phyloP scores from a whole-genome alignment of 2,113 vertebrate genomes.

The Antigone vipio region DNA sequence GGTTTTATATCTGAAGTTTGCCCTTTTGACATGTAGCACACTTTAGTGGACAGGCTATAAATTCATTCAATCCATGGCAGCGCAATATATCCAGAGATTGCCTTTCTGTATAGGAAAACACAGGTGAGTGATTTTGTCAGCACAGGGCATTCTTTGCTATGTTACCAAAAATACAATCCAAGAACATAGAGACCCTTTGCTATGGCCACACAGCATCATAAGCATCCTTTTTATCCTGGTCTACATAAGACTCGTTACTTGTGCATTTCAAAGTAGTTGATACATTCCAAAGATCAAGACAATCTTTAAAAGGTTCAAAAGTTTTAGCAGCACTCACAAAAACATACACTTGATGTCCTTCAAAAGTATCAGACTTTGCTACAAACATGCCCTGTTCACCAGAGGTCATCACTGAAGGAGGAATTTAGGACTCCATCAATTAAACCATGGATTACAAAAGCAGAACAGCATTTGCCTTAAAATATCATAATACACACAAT shows the following conservation, averaged over 20 bases:
- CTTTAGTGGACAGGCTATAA: not conserved
- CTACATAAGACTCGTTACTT: not conserved
- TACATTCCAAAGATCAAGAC: not conserved
- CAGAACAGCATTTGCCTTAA: not conserved
- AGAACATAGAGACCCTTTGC: not conserved
- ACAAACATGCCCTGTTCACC: not conserved
- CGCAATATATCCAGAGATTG: not conserved
- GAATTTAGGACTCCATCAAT: not conserved
- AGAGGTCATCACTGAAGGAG: not conserved
- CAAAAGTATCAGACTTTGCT: not conserved
- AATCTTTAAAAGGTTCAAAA: not conserved
- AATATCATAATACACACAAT: not conserved
- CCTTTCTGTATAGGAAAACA: not conserved
- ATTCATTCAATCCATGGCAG: not conserved
- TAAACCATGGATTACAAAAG: not conserved
- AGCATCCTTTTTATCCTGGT: not conserved
- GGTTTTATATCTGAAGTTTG: not conserved
- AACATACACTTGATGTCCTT: not conserved
- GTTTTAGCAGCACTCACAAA: not conserved
- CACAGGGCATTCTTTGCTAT: not conserved
- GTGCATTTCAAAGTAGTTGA: not conserved
- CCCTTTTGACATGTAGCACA: not conserved
- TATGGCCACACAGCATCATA: not conserved
- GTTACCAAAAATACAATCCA: not conserved
- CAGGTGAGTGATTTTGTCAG: not conserved